Conservation (phyloP, 2,888 invertebrate species). For the Lasioglossum calceatum region DNA sequence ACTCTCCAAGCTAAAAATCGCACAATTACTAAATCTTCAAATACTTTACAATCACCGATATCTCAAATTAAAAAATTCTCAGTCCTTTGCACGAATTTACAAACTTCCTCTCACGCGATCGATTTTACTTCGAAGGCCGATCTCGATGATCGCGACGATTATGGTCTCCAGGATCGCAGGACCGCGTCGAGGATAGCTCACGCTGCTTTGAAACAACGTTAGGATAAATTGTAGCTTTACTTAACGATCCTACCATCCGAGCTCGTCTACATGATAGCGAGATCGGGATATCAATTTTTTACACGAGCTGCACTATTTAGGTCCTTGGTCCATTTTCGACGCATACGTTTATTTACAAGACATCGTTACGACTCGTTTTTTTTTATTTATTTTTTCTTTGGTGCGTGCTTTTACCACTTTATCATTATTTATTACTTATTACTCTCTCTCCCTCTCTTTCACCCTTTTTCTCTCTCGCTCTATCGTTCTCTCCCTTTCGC, state of each 20-base stretch:
- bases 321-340: slow-evolving; percentile 79
- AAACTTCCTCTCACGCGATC: not conserved
- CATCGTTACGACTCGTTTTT: slow-evolving; percentile 51
- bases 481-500: not conserved
- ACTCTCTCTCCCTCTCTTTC: slow-evolving; percentile 17
- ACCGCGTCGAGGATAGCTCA: slow-evolving; percentile 13
- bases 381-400: slow-evolving; percentile 37
- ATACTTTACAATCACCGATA: not conserved
- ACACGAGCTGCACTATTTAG: slow-evolving; percentile 74
- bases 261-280: slow-evolving; percentile 64
- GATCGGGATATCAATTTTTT: slow-evolving; percentile 68
- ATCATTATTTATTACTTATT: slow-evolving; percentile 9
- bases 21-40: not conserved
- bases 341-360: slow-evolving; percentile 76
- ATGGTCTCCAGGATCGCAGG: slow-evolving; percentile 6
- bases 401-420: slow-evolving; percentile 43
- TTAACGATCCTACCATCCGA: slow-evolving; percentile 76
- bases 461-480: not conserved
- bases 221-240: slow-evolving; percentile 78
- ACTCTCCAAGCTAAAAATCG: not conserved
- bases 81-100: not conserved
- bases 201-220: slow-evolving; percentile 62
- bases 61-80: not conserved
- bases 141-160: slow-evolving; percentile 17
- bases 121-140: not conserved